A percentile compares a stretch with the other conserved stretches of the same genome.
Evolutionary conservation across 2,888 invertebrate species (phyloP).

Genomic region (Strigamia crassipes): DNA sequence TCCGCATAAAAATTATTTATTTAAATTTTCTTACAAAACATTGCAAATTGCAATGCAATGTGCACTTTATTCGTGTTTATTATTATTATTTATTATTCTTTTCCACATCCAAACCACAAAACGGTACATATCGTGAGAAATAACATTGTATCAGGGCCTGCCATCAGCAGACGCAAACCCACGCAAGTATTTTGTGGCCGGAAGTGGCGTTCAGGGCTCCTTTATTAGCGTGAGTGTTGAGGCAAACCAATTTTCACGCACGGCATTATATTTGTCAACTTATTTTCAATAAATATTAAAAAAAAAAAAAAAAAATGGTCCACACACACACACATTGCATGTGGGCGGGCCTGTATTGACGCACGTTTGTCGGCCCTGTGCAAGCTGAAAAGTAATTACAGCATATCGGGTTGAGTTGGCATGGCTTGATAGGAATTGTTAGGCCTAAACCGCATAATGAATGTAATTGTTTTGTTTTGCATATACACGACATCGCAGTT

Average conservation of each 20-base stretch:
- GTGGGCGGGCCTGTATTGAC: not conserved
- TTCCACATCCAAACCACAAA: not conserved
- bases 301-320: slow-evolving; percentile 1
- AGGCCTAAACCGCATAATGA: slow-evolving; percentile 18
- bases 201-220: slow-evolving; percentile 2
- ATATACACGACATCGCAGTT: not conserved
- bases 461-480: slow-evolving; percentile 4
- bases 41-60: not conserved
- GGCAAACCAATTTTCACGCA: slow-evolving; percentile 34
- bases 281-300: not conserved
- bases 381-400: slow-evolving; percentile 20
- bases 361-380: not conserved
- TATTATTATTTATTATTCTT: not conserved
- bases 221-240: slow-evolving; percentile 33
- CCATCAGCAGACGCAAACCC: slow-evolving; percentile 5
- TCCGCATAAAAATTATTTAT: too few relatives aligned
- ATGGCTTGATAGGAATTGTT: not conserved
- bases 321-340: not conserved
- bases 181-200: slow-evolving; percentile 19
- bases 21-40: too few relatives aligned
- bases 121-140: not conserved
- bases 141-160: not conserved
- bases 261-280: slow-evolving; percentile 28
- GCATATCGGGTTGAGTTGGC: slow-evolving; percentile 22
- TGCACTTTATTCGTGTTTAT: not conserved